These are phyloP conservation scores for Deilephila elpenor DNA, from an alignment of 2,888 invertebrate genomes.

Conservation along the genomic window DNA sequence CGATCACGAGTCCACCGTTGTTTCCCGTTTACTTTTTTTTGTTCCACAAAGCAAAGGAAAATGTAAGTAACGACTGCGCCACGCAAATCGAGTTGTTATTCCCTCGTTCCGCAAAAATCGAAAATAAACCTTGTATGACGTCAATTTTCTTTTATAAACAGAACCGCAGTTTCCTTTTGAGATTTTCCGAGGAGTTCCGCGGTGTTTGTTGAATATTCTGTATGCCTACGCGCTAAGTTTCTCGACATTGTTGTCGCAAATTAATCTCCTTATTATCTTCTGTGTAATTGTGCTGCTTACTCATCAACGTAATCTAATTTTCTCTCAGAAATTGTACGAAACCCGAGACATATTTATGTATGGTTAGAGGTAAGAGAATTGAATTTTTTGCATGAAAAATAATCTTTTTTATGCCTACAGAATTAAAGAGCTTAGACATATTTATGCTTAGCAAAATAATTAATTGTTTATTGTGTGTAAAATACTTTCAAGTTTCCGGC, in stretches of 20 bases:
- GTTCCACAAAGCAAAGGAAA: conserved; percentile 36
- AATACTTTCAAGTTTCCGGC: too few species aligned
- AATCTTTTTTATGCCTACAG: too few species aligned
- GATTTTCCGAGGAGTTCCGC: background rate
- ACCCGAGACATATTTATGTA: background rate
- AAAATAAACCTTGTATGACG: conserved; percentile 52
- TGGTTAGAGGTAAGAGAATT: too few species aligned
- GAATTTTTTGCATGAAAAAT: too few species aligned
- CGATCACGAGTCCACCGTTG: conserved; percentile 53
- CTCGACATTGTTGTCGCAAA: background rate
- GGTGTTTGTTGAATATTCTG: conserved; percentile 1
- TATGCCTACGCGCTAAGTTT: background rate
- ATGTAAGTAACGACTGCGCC: conserved; percentile 49
- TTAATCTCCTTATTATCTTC: background rate
- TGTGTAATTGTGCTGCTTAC: background rate
- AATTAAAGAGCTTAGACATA: too few species aligned
- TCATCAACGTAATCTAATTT: background rate
- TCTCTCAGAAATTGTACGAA: background rate
- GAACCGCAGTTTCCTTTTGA: background rate
- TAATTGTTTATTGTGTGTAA: too few species aligned
- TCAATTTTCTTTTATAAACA: conserved; percentile 26
- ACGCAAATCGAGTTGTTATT: conserved; percentile 59
- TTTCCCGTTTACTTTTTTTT: conserved; percentile 53
- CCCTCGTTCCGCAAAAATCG: conserved; percentile 55
- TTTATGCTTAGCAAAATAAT: too few species aligned